phyloP scores from a whole-genome alignment of 2,888 invertebrate genomes.

The Dicranocentrus wangi region DNA sequence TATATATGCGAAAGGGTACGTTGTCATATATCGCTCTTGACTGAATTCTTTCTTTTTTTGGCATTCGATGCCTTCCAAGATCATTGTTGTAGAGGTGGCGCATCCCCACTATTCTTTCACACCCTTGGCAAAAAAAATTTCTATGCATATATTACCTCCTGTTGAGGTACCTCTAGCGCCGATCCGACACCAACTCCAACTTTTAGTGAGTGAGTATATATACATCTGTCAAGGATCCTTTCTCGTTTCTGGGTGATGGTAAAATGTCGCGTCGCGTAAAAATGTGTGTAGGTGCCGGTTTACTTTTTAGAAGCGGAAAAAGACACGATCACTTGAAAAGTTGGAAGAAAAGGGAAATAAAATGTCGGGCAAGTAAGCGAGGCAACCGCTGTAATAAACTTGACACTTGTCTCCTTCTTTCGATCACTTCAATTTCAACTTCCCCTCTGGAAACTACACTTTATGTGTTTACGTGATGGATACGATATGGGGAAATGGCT shows the following conservation, averaged over 20 bases:
- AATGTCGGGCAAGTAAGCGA: no score
- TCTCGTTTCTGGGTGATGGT: no score
- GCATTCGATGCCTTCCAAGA: slow-evolving; percentile 25
- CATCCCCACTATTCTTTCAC: background rate
- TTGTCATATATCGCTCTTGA: slow-evolving; percentile 11
- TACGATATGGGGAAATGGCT: no score
- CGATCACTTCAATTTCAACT: slow-evolving; percentile 38
- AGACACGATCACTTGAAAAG: no score
- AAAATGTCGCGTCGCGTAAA: no score
- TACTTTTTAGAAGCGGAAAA: no score
- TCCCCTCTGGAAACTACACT: background rate
- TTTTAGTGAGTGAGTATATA: no score
- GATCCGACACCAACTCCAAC: no score
- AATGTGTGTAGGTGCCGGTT: no score
- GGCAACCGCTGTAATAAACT: slow-evolving; percentile 23
- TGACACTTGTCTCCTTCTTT: slow-evolving; percentile 37
- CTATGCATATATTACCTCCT: slow-evolving; percentile 40
- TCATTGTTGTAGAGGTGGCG: background rate
- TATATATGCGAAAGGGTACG: background rate
- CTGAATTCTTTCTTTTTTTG: slow-evolving; percentile 31
- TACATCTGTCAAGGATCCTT: no score
- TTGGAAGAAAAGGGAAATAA: no score
- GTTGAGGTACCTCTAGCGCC: background rate
- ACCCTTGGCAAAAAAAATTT: slow-evolving; percentile 42
- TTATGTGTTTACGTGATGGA: no score